Base-by-base conservation (phyloP, 2,797 vertebrate species). In the Eulemur coronatus region DNA sequence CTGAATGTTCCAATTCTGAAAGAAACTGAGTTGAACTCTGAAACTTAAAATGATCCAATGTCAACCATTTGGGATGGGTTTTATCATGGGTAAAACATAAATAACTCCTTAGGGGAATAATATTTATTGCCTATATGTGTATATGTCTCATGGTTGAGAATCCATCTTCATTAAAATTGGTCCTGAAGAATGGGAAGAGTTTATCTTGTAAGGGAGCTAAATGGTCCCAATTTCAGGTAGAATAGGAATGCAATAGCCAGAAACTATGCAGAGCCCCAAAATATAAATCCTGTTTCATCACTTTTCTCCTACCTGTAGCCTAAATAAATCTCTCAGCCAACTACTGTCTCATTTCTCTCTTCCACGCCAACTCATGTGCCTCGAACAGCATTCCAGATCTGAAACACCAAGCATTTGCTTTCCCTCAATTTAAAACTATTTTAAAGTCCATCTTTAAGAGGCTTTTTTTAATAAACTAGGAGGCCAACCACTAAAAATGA, bases 401-500 rank as follows among this genome's bases (percentile, higher is more conserved):
- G 28, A 85, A 79, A 92, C 48, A 67, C 70, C 52, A 55, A 87
- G 48, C 30, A 92, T 73, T 50, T 95, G 61, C 89, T 94, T 59
- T 67, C n/a, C 14, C 35, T 91, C 70, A 76, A 81, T 92, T 82
- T 81, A 88, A 89, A 94, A 92, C 81, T 91, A 80, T 88, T 87
- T 95, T 90, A 80, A 90, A 96, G 38, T 72, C 80, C 52, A 81
- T 78, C 46, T 78, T 67, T 89, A 89, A 79, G 84, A 92, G 94
- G 30, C 43, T 92, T 95, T 84, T 90, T 92, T 94, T 91, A 89
- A 70, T 89, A 88, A 91, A 97, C 76, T 65, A 52, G 85, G 67
- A 89, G 41, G 38, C 28, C 90, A 88, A 82, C 65, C 63, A 72
- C 92, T 96, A 90, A 96, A 80, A 50, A 72, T 95, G 95, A 97